Percentiles rank a stretch among this genome's conserved stretches.
phyloP scores from a whole-genome alignment of 2,888 invertebrate species.

The Scaptomyza parva region DNA sequence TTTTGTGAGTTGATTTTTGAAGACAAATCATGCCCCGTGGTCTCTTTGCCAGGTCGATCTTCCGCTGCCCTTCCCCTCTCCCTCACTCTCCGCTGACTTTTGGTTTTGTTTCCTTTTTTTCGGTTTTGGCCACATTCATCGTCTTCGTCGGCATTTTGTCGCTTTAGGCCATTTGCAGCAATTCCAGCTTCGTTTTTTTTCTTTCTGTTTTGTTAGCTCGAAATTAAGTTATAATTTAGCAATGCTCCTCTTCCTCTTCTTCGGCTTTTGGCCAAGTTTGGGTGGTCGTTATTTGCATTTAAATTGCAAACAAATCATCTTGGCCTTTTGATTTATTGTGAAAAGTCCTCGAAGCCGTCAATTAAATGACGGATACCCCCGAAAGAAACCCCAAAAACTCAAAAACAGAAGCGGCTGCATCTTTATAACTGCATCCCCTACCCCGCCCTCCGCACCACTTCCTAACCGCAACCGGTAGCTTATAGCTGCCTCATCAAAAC shows the following conservation, averaged over 20 bases:
- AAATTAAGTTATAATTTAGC: constrained; percentile 76
- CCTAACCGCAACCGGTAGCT: constrained; percentile 19
- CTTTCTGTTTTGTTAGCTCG: constrained; percentile 24
- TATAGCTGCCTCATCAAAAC: constrained; percentile 45
- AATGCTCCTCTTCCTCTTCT: constrained; percentile 1
- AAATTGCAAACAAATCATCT: constrained; percentile 79
- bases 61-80: background rate
- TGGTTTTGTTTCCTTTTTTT: constrained; percentile 54
- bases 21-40: constrained; percentile 76
- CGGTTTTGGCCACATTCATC: constrained; percentile 60
- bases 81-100: background rate
- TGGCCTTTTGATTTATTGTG: constrained; percentile 71
- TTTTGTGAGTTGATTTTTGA: constrained; percentile 55
- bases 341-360: constrained; percentile 65
- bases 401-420: constrained; percentile 44
- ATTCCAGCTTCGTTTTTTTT: constrained; percentile 24
- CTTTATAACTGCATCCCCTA: background rate
- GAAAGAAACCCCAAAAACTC: no score
- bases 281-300: constrained; percentile 79
- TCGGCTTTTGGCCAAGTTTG: constrained; percentile 29
- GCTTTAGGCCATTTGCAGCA: constrained; percentile 61
- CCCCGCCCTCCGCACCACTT: background rate
- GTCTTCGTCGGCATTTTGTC: constrained; percentile 40
- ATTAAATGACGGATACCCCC: constrained; percentile 63
- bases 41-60: constrained; percentile 10